A percentile compares a stretch with the other conserved stretches of the same genome.
Evolutionary conservation across 1,140 invertebrate genomes (phyloP).

Genomic region (Drosophila equinoxialis): DNA sequence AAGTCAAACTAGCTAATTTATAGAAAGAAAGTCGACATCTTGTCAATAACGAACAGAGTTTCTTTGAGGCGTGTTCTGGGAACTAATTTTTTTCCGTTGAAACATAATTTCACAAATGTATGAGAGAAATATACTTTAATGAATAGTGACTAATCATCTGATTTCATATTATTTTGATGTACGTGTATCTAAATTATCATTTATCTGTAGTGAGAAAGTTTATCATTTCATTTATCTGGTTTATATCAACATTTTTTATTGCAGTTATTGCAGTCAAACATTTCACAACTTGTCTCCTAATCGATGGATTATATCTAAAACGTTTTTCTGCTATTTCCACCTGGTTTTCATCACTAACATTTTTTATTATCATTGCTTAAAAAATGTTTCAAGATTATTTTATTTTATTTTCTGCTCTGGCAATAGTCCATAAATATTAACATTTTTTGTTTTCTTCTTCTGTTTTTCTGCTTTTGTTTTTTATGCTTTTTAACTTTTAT

Average conservation of each 20-base stretch:
- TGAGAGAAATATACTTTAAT: neutral
- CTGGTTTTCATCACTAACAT: slow-evolving; percentile 26
- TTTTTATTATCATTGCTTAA: slow-evolving; percentile 6
- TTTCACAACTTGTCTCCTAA: slow-evolving; percentile 33
- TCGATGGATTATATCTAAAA: slow-evolving; percentile 38
- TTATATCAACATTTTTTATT: slow-evolving; percentile 19
- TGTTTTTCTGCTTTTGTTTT: slow-evolving; percentile 31
- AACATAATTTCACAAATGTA: slow-evolving; percentile 5
- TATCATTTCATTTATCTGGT: neutral
- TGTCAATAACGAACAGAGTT: slow-evolving; percentile 20
- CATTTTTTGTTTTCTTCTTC: slow-evolving; percentile 20
- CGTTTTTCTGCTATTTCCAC: slow-evolving; percentile 37
- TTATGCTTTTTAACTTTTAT: slow-evolving; percentile 77
- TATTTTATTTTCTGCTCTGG: slow-evolving; percentile 25
- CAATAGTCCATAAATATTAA: slow-evolving; percentile 39
- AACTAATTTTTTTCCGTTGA: slow-evolving; percentile 44
- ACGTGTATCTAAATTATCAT: too few relatives aligned
- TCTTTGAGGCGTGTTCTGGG: slow-evolving; percentile 57
- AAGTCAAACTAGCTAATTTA: slow-evolving; percentile 43
- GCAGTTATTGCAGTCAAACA: neutral
- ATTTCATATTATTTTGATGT: neutral
- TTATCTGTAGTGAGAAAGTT: too few relatives aligned
- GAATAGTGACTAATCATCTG: neutral
- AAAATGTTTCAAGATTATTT: slow-evolving; percentile 32
- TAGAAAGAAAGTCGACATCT: slow-evolving; percentile 33